These are phyloP conservation scores for Oncorhynchus mykiss DNA, from an alignment of 2,113 vertebrate species.

Conservation along the genomic window DNA sequence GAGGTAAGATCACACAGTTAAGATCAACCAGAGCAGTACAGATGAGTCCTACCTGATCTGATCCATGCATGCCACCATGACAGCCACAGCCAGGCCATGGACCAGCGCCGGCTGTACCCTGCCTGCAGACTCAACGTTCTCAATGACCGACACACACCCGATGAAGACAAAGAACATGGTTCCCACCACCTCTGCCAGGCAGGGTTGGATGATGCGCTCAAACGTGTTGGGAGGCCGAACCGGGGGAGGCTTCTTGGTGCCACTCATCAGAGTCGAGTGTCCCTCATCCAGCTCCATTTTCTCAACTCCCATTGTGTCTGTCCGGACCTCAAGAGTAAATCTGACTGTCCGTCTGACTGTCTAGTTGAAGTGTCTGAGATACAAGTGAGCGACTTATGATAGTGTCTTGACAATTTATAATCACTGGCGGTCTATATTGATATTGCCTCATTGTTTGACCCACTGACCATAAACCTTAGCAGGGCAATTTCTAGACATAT, in stretches of 20 bases:
- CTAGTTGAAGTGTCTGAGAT: background rate
- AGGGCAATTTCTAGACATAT: background rate
- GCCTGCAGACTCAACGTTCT: constrained; percentile 66
- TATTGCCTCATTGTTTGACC: background rate
- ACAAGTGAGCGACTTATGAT: background rate
- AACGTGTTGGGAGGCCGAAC: constrained; percentile 43
- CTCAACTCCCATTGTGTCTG: constrained; percentile 49
- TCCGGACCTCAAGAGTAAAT: background rate
- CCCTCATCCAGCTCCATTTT: constrained; percentile 62
- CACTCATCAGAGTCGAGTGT: constrained; percentile 46
- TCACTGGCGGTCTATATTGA: background rate
- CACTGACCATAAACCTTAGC: background rate
- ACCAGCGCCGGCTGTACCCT: constrained; percentile 73
- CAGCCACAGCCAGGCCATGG: constrained; percentile 70
- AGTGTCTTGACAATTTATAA: background rate
- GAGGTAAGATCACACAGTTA: too few relatives aligned
- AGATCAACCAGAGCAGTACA: background rate
- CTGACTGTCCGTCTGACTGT: background rate
- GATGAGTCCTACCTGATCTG: constrained; percentile 64
- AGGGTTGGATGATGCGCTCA: constrained; percentile 70
- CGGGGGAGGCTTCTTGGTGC: background rate
- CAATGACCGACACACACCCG: constrained; percentile 75
- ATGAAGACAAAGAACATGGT: constrained; percentile 77
- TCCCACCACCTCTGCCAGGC: constrained; percentile 69
- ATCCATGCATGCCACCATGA: constrained; percentile 71